phyloP scores from a whole-genome alignment of 2,888 invertebrate species.

The Chesias legatella region DNA sequence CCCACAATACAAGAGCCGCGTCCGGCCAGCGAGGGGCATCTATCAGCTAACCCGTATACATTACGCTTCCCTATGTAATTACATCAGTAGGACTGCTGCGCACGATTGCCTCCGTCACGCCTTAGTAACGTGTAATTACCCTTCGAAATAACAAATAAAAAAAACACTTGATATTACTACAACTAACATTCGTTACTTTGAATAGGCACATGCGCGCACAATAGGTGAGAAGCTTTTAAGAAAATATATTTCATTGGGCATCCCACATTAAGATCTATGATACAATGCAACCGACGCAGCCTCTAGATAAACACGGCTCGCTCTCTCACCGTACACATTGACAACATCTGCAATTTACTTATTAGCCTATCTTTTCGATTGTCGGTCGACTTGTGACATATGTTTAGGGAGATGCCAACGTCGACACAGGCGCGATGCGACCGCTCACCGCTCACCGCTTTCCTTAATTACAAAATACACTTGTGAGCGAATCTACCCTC shows the following conservation, averaged over 20 bases:
- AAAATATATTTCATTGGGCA: conserved; percentile 65
- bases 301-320: conserved; percentile 49
- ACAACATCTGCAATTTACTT: conserved; percentile 51
- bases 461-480: conserved; percentile 58
- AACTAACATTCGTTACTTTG: conserved; percentile 59
- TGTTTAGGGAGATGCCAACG: conserved; percentile 50
- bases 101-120: conserved; percentile 46
- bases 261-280: conserved; percentile 56
- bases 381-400: conserved; percentile 54
- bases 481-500: conserved; percentile 46
- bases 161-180: conserved; percentile 52
- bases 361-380: conserved; percentile 47
- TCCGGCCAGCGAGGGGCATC: conserved; percentile 47
- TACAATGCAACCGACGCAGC: conserved; percentile 61
- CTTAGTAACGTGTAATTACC: conserved; percentile 57
- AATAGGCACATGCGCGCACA: conserved; percentile 66
- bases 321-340: conserved; percentile 43
- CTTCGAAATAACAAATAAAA: conserved; percentile 46
- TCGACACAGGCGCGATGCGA: conserved; percentile 36
- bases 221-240: conserved; percentile 63
- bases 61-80: conserved; percentile 13
- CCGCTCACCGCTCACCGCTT: conserved; percentile 50
- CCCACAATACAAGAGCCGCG: conserved; percentile 28
- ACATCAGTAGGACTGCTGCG: conserved; percentile 62
- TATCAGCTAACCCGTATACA: conserved; percentile 11